phyloP scores from a whole-genome alignment of 2,113 vertebrate genomes.

The Crypturellus undulatus region DNA sequence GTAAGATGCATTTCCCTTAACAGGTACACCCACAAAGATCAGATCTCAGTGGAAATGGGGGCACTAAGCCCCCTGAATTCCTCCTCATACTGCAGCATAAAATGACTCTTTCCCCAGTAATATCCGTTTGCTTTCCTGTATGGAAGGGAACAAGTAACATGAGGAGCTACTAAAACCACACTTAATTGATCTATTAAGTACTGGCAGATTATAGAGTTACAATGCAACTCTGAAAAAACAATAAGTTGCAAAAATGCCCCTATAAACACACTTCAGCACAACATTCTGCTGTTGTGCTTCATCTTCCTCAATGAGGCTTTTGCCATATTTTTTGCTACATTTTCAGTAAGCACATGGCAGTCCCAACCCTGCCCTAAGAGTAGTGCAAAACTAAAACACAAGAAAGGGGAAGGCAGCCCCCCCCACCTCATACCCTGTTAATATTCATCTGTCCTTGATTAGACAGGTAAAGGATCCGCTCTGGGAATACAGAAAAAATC shows the following conservation, averaged over 20 bases:
- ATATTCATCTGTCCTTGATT: neutral
- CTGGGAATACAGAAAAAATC: conserved; percentile 14
- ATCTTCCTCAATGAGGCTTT: neutral
- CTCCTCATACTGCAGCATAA: neutral
- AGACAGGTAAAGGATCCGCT: neutral
- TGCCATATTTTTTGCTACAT: neutral
- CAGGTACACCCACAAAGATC: neutral
- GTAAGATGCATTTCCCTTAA: neutral
- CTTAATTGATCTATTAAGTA: neutral
- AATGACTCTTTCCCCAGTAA: neutral
- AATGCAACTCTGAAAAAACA: neutral
- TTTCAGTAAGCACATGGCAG: neutral
- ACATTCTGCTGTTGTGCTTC: neutral
- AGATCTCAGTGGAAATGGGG: neutral
- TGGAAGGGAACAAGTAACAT: neutral
- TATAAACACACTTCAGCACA: neutral
- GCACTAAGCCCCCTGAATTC: neutral
- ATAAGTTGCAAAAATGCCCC: neutral
- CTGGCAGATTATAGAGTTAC: neutral
- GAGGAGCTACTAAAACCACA: neutral
- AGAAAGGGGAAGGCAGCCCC: neutral
- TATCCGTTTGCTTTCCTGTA: neutral
- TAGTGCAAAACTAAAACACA: neutral
- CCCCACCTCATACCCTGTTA: rapidly evolving
- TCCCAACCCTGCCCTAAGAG: neutral